Evolutionary conservation across 2,113 vertebrate species (phyloP).

Genomic region (Alexandromys fortis): DNA sequence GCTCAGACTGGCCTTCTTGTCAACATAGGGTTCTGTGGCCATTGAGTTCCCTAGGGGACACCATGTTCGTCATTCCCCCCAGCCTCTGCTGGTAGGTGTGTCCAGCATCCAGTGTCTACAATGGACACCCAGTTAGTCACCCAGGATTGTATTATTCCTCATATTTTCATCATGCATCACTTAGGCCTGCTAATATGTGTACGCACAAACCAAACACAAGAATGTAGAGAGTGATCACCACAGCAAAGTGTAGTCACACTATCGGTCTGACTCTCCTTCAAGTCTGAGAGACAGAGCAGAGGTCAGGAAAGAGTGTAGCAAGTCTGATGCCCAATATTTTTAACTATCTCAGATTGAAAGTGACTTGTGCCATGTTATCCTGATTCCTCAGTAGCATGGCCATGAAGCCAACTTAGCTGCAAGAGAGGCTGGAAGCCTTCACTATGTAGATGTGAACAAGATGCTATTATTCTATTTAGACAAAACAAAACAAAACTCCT

Average conservation of each 20-base stretch:
- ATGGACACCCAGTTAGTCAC: not conserved
- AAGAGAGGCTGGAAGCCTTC: not conserved
- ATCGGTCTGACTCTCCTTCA: not conserved
- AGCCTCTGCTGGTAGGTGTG: not conserved
- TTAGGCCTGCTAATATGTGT: not conserved
- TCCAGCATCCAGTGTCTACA: not conserved
- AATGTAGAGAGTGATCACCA: not conserved
- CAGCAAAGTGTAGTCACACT: not conserved
- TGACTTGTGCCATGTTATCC: not conserved
- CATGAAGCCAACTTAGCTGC: not conserved
- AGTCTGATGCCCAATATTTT: not conserved
- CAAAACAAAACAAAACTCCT: not conserved
- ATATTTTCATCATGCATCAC: not conserved
- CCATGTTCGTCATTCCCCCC: not conserved
- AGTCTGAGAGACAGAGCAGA: not conserved
- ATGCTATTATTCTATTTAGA: not conserved
- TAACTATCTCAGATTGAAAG: not conserved
- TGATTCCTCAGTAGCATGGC: not conserved
- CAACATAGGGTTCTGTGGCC: not conserved
- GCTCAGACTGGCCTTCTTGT: not conserved
- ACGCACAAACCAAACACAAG: not conserved
- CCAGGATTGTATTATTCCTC: not conserved
- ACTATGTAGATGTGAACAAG: not conserved
- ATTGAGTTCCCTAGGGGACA: not conserved
- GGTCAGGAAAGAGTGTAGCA: not conserved